phyloP scores from a whole-genome alignment of 2,888 invertebrate genomes.

The Noctua comes region DNA sequence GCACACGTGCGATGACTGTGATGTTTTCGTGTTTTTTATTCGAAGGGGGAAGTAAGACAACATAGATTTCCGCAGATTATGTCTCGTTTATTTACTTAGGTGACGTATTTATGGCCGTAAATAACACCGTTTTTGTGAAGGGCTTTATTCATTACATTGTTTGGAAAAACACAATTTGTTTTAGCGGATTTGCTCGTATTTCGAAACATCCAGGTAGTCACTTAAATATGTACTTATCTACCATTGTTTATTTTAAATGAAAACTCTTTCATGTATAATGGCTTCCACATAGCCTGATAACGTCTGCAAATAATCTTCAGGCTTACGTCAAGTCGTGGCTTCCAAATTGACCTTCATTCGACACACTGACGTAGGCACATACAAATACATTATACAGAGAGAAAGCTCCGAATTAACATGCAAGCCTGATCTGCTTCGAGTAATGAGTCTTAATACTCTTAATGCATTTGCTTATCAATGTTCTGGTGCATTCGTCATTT shows the following conservation, averaged over 20 bases:
- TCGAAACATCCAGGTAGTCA: background rate
- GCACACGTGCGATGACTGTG: constrained; percentile 73
- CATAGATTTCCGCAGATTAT: constrained; percentile 55
- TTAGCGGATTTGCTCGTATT: background rate
- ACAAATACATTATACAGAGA: constrained; percentile 20
- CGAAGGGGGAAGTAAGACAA: constrained; percentile 44
- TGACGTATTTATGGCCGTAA: constrained; percentile 42
- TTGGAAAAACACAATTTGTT: background rate
- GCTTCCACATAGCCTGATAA: constrained; percentile 24
- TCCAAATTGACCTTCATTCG: constrained; percentile 41
- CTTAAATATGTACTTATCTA: background rate
- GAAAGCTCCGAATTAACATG: constrained; percentile 69
- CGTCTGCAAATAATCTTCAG: constrained; percentile 38
- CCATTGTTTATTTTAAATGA: background rate
- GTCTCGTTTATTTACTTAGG: constrained; percentile 47
- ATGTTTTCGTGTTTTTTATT: constrained; percentile 59
- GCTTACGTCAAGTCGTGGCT: constrained; percentile 41
- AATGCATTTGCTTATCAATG: constrained; percentile 72
- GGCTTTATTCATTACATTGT: background rate
- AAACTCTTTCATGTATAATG: constrained; percentile 1
- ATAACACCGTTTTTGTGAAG: constrained; percentile 29
- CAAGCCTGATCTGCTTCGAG: constrained; percentile 64
- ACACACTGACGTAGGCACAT: constrained; percentile 30
- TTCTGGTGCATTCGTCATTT: constrained; percentile 61
- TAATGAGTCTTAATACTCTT: constrained; percentile 71